Evolutionary conservation across 2,888 invertebrate genomes (phyloP), one percentile per base, ranked within the genome.

Genomic region (Pherbina coryleti): DNA sequence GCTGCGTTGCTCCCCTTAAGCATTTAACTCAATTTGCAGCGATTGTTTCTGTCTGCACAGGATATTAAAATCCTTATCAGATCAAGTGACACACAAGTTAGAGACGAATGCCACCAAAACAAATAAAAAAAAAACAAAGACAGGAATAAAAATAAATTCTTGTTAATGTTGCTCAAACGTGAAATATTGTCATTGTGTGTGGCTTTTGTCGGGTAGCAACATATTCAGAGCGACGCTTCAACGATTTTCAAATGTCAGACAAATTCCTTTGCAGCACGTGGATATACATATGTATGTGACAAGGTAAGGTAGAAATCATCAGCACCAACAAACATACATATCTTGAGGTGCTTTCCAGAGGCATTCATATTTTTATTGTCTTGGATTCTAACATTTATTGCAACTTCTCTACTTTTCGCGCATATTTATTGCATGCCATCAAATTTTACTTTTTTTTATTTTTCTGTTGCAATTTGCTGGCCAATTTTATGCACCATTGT

Each of bases 41-140:
- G 62, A 25, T 28, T 28, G 31, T 2, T 9, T 25, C 9, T 17
- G 69, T 51, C 69, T 69, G 53, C 53, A 31, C 70, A 55, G 70
- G 70, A 70, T 31, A 70, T 70, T 55, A 14, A 31, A 70, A 55
- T 70, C 70, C 55, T 55, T 55, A 55, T 70, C 70, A 55, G 55
- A 25, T 55, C 19, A 25, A 55, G 31, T 28, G 70, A n/a, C 53
- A n/a, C 31, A 70, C 70, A 22, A 17, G 44, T 7, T 8, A 37
- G 37, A 37, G 37, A 37, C 8, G 37, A 7, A 37, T 8, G 37
- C 14, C 44, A 14, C 11, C 44, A 44, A 14, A 44, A 44, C 2
- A 44, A 7, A 44, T 2, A 7, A 44, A 44, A 44, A 44, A 14
- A 11, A 14, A 11, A 11, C 11, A 44, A 3, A 11, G 3, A 22